Conservation (phyloP, 1,140 invertebrate genomes). For the Ericerus pela region DNA sequence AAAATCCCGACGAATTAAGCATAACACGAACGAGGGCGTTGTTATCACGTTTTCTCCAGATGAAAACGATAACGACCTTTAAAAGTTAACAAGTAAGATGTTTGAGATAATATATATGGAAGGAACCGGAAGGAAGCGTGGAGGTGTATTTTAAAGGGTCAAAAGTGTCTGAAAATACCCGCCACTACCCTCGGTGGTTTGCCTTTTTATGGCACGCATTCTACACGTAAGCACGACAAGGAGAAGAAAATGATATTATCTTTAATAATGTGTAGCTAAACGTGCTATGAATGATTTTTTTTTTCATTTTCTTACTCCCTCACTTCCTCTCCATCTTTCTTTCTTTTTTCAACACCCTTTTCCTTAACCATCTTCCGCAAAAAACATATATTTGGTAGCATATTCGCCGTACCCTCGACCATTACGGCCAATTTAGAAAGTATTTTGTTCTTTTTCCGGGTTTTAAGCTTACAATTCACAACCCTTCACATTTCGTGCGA, state of each 20-base stretch:
- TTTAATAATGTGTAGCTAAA: conserved; percentile 7
- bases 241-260: conserved; percentile 8
- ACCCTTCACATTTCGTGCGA: too few species aligned
- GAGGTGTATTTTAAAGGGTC: conserved; percentile 7
- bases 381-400: neutral
- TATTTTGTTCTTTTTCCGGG: conserved; percentile 12
- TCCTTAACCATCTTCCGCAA: neutral
- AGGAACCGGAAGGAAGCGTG: neutral
- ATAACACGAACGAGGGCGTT: neutral
- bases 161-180: conserved; percentile 10
- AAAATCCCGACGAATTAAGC: conserved; percentile 1
- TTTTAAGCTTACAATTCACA: too few species aligned
- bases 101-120: conserved; percentile 7
- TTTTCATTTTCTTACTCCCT: too few species aligned
- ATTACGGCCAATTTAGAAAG: conserved; percentile 9
- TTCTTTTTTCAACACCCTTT: too few species aligned
- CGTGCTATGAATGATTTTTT: conserved; percentile 9
- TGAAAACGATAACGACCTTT: conserved; percentile 5
- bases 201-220: neutral
- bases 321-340: too few species aligned
- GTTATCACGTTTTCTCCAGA: conserved; percentile 1
- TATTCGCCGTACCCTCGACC: neutral
- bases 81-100: conserved; percentile 10
- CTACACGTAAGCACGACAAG: neutral
- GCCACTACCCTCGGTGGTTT: neutral